Evolutionary conservation across 2,888 invertebrate genomes (phyloP), one percentile per base, ranked within the genome.

Genomic region (Cheilosia urbana): DNA sequence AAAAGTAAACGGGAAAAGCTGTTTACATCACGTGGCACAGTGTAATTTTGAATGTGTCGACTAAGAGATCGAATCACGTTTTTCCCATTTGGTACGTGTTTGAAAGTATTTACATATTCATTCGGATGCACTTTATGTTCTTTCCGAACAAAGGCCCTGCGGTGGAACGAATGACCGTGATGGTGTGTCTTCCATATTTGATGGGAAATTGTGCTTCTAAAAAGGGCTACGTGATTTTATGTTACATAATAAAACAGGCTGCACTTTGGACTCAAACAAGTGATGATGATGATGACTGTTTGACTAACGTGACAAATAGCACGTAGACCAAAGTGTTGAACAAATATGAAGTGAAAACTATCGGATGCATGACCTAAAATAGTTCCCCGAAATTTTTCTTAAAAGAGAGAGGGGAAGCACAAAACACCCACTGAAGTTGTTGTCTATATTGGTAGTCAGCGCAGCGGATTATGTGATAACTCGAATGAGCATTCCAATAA

Each of bases 291-390:
- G 40, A 19, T 21, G 27, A 1, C 1, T 42, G 34, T n/a, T 34
- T 9, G 13, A 13, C 55, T 24, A 34, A 40, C 73, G 55, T 73
- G 73, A 9, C 24, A 62, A 40, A 80, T 42, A 19, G 80, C 90
- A 91, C 90, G 88, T 90, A 88, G 89, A 89, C 90, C 90, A 58
- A 47, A 17, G 27, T 47, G 34, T 21, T 24, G 13, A 92, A 89
- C 92, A 58, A 15, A 40, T 40, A n/a, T 51, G 17, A 62, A 62
- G 73, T 42, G 53, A 47, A 47, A 47, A 47, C 47, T 47, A 15
- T n/a, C 53, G 62, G 19, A 63, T 73, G 58, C 21, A 53, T 73
- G 53, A 45, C 73, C 73, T n/a, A 60, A 51, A 72, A 72, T 30
- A 15, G 2, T 58, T 30, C 27, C 7, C 6, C 15, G 4, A n/a